Evolutionary conservation across 2,888 invertebrate genomes (phyloP).

Genomic region (Tipula vernalis): DNA sequence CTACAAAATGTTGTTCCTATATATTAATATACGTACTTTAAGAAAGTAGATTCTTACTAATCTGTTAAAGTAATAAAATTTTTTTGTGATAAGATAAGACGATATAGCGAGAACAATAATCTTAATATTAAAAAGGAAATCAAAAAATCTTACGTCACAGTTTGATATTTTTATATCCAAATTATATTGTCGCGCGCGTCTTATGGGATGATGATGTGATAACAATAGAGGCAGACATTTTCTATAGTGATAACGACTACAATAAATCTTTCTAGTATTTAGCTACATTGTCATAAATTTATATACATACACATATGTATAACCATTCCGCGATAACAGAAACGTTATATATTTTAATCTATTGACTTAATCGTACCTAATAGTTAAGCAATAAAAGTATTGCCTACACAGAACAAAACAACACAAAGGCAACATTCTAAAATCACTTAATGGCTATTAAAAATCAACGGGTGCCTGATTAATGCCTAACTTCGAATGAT

Average conservation of each 20-base stretch:
- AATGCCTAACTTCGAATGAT: not conserved
- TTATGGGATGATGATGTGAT: not conserved
- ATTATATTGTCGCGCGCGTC: not conserved
- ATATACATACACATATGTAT: not conserved
- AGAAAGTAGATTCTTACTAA: not conserved
- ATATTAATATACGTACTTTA: not conserved
- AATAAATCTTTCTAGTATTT: not conserved
- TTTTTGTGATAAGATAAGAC: not conserved
- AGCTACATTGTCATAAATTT: not conserved
- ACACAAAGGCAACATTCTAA: not conserved
- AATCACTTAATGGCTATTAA: not conserved
- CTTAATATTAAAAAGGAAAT: not conserved
- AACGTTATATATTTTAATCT: not conserved
- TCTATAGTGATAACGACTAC: not conserved
- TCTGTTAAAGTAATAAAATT: slow-evolving; percentile 4
- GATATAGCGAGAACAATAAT: not conserved
- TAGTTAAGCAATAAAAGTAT: not conserved
- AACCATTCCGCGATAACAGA: not conserved
- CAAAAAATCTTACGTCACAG: not conserved
- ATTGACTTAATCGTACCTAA: not conserved
- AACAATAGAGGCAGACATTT: not conserved
- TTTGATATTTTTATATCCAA: not conserved
- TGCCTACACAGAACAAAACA: not conserved
- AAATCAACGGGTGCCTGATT: not conserved
- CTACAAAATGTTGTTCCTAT: not conserved